Conservation (phyloP, 2,797 vertebrate genomes). For the Lagodon rhomboides region DNA sequence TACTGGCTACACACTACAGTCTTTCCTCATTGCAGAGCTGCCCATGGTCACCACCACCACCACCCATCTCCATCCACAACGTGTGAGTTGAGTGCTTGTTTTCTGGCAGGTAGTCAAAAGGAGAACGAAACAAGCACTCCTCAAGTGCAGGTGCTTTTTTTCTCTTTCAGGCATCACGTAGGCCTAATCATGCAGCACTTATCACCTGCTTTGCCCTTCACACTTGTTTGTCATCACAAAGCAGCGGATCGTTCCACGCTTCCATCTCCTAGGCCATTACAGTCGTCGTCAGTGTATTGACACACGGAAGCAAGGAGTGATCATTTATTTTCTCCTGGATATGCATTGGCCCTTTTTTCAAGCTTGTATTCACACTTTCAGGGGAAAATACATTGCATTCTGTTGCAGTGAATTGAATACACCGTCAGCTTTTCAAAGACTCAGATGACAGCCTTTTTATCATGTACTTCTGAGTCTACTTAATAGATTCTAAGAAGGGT, state of each 20-base stretch:
- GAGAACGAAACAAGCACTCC: constrained; percentile 33
- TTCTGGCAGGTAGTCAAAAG: constrained; percentile 38
- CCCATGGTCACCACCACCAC: not conserved
- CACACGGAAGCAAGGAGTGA: not conserved
- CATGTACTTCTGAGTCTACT: not conserved
- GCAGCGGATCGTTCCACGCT: constrained; percentile 31
- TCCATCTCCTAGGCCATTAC: constrained; percentile 29
- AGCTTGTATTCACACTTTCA: not conserved
- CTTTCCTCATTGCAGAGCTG: constrained; percentile 25
- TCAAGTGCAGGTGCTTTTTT: constrained; percentile 35
- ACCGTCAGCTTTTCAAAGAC: not conserved
- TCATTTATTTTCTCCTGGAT: constrained; percentile 33
- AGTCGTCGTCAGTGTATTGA: constrained; percentile 21
- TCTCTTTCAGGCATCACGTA: constrained; percentile 38
- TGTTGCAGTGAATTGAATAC: constrained; percentile 1
- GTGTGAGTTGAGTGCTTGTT: constrained; percentile 31
- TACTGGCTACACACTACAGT: constrained; percentile 44
- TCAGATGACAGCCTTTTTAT: not conserved
- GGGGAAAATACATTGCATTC: not conserved
- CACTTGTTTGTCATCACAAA: constrained; percentile 59
- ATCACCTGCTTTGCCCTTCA: constrained; percentile 60
- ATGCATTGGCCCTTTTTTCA: not conserved
- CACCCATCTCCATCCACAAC: not conserved
- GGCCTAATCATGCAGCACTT: constrained; percentile 59
- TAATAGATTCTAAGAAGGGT: not conserved